Conservation (phyloP, 2,888 invertebrate species). For the Epistrophe eligans region DNA sequence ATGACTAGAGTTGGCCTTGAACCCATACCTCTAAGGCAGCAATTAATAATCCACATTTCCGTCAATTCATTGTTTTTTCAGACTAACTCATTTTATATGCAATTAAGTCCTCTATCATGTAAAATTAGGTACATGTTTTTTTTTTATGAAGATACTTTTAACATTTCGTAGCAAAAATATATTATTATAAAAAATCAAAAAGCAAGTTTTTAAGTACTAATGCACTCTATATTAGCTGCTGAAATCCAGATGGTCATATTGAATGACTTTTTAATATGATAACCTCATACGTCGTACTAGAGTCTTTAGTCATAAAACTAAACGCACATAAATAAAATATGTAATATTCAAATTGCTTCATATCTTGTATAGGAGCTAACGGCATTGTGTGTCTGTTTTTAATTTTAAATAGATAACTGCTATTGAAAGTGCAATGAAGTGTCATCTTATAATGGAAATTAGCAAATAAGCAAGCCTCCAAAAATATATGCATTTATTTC, state of each 20-base stretch:
- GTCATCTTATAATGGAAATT: not conserved
- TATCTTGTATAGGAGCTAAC: not conserved
- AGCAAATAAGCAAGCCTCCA: not conserved
- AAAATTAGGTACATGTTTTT: not conserved
- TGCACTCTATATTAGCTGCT: not conserved
- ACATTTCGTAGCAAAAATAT: not conserved
- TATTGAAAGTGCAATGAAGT: not conserved
- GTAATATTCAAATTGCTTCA: not conserved
- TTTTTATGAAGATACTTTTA: not conserved
- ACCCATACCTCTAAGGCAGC: too few relatives aligned
- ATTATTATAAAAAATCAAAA: not conserved
- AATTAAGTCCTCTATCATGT: too few relatives aligned
- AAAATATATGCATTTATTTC: not conserved
- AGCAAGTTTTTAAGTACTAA: not conserved
- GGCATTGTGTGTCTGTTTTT: not conserved
- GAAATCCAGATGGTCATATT: constrained; percentile 9
- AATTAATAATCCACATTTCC: too few relatives aligned
- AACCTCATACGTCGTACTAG: not conserved
- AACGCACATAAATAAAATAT: not conserved
- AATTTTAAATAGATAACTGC: not conserved
- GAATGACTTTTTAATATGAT: not conserved
- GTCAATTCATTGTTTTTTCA: too few relatives aligned
- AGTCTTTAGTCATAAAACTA: not conserved
- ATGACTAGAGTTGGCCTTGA: too few relatives aligned
- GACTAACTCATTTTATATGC: too few relatives aligned